Conservation (phyloP, 1,140 invertebrate species). For the Papilio polyxenes region DNA sequence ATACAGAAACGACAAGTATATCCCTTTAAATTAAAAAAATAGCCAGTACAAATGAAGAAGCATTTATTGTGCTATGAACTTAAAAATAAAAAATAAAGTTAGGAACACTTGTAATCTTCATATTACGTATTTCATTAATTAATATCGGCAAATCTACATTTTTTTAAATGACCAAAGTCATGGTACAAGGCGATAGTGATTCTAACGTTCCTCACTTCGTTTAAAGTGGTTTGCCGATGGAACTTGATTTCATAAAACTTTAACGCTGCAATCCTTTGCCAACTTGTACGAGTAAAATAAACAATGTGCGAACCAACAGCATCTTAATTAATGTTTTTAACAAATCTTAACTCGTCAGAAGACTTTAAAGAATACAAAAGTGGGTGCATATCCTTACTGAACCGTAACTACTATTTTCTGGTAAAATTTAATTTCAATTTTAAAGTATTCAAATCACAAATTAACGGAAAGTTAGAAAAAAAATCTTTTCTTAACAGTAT, state of each 20-base stretch:
- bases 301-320: conserved; percentile 1
- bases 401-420: neutral
- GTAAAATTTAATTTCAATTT: neutral
- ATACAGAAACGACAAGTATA: too few species aligned
- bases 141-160: too few species aligned
- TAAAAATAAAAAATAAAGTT: too few species aligned
- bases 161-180: too few species aligned
- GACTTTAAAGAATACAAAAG: neutral
- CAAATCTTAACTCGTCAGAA: neutral
- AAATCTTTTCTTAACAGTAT: neutral
- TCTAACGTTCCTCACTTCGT: neutral
- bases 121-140: too few species aligned
- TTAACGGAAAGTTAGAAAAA: neutral
- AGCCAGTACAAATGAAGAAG: too few species aligned
- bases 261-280: conserved; percentile 2
- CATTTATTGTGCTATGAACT: too few species aligned
- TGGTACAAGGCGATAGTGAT: neutral
- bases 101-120: too few species aligned
- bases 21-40: too few species aligned
- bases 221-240: neutral
- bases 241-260: conserved; percentile 23
- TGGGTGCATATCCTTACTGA: neutral
- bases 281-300: neutral
- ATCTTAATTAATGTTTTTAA: neutral
- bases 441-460: neutral